These are phyloP conservation scores for Cyprichromis sp. DNA, from an alignment of 2,113 vertebrate species.

Conservation along the genomic window DNA sequence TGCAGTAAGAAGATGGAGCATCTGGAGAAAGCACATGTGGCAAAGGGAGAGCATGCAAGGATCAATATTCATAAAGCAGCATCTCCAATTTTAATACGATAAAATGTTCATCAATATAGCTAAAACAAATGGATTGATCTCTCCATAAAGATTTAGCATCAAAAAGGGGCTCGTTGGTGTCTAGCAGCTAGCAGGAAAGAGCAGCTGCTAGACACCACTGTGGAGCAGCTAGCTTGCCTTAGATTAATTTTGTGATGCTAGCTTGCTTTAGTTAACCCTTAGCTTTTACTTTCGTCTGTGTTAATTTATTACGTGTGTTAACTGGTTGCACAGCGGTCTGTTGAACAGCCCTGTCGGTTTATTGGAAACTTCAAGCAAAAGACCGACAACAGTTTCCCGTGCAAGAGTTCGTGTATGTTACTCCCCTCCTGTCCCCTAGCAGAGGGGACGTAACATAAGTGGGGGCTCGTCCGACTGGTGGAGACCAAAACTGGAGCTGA, in stretches of 20 bases:
- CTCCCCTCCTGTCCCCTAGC: not conserved
- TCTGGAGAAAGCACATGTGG: not conserved
- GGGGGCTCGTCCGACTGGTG: not conserved
- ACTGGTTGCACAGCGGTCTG: not conserved
- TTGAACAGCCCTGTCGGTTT: not conserved
- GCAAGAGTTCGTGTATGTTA: accelerated
- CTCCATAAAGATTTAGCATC: accelerated
- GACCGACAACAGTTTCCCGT: not conserved
- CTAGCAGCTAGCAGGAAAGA: not conserved
- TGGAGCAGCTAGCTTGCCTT: not conserved
- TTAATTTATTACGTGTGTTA: not conserved
- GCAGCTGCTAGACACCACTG: not conserved
- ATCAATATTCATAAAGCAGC: not conserved
- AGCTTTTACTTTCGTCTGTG: not conserved
- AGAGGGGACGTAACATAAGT: not conserved
- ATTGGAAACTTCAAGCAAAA: not conserved
- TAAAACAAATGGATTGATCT: not conserved
- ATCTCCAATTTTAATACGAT: not conserved
- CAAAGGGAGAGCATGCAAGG: not conserved
- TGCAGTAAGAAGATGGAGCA: not conserved
- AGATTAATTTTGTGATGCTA: not conserved
- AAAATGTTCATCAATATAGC: not conserved
- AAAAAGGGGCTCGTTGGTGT: not conserved
- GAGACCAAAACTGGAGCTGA: not conserved
- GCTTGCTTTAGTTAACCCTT: not conserved